These are phyloP conservation scores for Stercorarius parasiticus DNA, from an alignment of 2,113 vertebrate species.

Conservation along the genomic window DNA sequence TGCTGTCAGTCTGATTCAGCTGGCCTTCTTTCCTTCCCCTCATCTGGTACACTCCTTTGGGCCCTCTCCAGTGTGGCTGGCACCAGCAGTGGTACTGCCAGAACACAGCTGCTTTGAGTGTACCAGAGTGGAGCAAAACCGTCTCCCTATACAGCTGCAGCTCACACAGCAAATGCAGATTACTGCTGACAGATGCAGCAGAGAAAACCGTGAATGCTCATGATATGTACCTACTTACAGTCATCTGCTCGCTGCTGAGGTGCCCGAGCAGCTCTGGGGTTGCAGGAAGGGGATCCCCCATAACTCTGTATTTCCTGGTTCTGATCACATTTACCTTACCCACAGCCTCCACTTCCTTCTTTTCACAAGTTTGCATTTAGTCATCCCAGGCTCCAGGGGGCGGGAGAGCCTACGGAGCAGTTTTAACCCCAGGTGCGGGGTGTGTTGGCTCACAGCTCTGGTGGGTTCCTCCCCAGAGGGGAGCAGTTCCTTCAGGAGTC, in stretches of 20 bases:
- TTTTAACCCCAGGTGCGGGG: neutral
- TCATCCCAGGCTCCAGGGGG: too few species aligned
- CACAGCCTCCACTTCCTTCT: neutral
- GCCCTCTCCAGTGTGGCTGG: neutral
- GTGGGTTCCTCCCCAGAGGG: neutral
- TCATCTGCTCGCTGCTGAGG: neutral
- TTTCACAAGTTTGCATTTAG: neutral
- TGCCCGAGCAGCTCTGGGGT: fast-evolving
- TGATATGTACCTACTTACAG: neutral
- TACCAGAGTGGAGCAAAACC: neutral
- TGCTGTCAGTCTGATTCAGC: neutral
- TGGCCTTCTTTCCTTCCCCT: neutral
- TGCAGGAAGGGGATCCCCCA: neutral
- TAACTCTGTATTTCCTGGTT: neutral
- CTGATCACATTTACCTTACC: neutral
- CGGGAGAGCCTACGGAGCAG: fast-evolving
- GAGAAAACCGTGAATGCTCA: neutral
- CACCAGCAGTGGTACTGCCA: neutral
- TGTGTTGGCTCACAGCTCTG: neutral
- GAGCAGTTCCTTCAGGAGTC: neutral
- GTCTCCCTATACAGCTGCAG: neutral
- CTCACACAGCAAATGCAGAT: neutral
- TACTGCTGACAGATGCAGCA: neutral
- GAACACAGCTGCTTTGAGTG: neutral
- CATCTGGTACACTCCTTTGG: neutral